Base-by-base conservation (phyloP, 2,113 vertebrate genomes). In the Heliornis fulica region DNA sequence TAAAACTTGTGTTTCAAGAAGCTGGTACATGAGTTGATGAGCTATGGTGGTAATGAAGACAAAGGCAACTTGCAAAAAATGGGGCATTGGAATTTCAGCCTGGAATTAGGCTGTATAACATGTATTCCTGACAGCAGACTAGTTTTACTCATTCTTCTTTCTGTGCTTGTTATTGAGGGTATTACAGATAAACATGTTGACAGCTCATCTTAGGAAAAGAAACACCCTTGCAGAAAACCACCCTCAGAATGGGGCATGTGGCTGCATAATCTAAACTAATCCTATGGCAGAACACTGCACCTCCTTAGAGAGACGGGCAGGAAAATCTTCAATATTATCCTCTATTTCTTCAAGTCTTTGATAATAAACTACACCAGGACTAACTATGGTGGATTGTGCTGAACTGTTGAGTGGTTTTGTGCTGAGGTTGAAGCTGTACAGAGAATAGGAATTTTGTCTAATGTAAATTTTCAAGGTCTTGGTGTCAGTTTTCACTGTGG, bases 141-240 rank as follows among this genome's bases (percentile, higher is more conserved):
- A 59, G 46, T 90, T 95, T 90, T 88, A 48, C 36, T 92, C 51
- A 74, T 95, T 87, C 45, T 64, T 85, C 32, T 94, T 88, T 83
- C 87, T 88, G 71, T 80, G n/a, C 29, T 80, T 88, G 64, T 92
- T 92, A 83, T 66, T 90, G 75, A 92, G 51, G 63, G 68, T 92
- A 74, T 80, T 96, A 68, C 23, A 83, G 72, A 91, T 88, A 92
- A 91, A 93, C 18, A 93, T 29, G 68, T 53, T 93, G 91, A 89
- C 87, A 95, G 69, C 70, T 83, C 74, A 57, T 87, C 69, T 88
- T 70, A 48, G 77, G 50, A 82, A 91, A 72, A 92, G 72, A 89
- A 94, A 69, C 63, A 74, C 81, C 65, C 92, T 75, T 89, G 61
- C 66, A 54, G 66, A 95, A 86, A 96, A 90, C 63, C 79, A 90